Percentiles rank a stretch among this genome's conserved stretches.
phyloP scores from a whole-genome alignment of 2,888 invertebrate genomes.

The Dorcus parallelipipedus region DNA sequence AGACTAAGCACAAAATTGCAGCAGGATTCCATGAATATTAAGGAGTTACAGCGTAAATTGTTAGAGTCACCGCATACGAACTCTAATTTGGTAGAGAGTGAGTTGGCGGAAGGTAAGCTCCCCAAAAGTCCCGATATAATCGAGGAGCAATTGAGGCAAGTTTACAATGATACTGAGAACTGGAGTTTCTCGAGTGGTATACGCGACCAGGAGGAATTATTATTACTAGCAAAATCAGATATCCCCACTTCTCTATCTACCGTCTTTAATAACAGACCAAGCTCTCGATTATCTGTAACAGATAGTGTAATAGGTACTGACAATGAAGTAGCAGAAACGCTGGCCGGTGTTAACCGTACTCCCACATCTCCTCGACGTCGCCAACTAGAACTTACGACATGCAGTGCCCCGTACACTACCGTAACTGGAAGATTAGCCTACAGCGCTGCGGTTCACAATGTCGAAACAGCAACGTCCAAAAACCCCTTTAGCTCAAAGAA shows the following conservation, averaged over 20 bases:
- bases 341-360: constrained; percentile 52
- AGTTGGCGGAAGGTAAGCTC: constrained; percentile 55
- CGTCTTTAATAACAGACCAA: constrained; percentile 51
- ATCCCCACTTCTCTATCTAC: constrained; percentile 49
- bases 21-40: constrained; percentile 74
- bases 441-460: constrained; percentile 64
- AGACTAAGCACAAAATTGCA: constrained; percentile 72
- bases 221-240: constrained; percentile 50
- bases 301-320: constrained; percentile 62
- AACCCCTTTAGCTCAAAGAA: constrained; percentile 40
- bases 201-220: constrained; percentile 59
- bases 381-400: constrained; percentile 54
- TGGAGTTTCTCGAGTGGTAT: constrained; percentile 70
- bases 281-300: constrained; percentile 60
- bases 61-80: constrained; percentile 61
- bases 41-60: constrained; percentile 69
- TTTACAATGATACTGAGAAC: constrained; percentile 59
- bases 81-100: constrained; percentile 54
- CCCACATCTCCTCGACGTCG: constrained; percentile 58
- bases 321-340: constrained; percentile 61
- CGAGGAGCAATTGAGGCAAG: constrained; percentile 66
- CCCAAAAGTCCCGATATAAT: constrained; percentile 64
- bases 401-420: constrained; percentile 62
- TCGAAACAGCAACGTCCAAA: constrained; percentile 50
- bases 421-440: constrained; percentile 64